Base-by-base conservation (phyloP, 2,113 vertebrate species). In the Hirundichthys speculiger region DNA sequence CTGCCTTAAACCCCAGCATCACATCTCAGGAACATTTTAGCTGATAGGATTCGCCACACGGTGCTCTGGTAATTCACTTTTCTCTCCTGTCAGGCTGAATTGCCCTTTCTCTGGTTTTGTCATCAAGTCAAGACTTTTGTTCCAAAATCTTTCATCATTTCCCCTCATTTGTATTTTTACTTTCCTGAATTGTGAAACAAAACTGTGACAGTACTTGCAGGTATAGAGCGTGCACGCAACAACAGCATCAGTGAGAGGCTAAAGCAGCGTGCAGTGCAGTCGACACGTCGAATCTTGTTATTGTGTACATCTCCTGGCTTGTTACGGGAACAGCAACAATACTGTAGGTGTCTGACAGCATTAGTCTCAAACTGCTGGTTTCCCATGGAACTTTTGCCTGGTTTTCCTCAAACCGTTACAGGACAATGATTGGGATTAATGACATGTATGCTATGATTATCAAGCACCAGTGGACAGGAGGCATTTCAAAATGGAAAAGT, bases 351-450 rank as follows among this genome's bases (percentile, higher is more conserved):
- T 83, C 80, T 64, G 47, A 24, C 34, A 40, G 42, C 66, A 69
- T 81, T 78, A 80, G 60, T 43, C 13, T 80, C 80, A 69, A 20
- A 14, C 64, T 48, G 64, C 56, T 42, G 75, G 54, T 47, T 64
- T 50, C 34, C 41, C 40, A 4, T 24, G 3, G 18, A 39, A 25
- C 42, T 13, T 68, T 77, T 62, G 77, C 7, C 66, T 14, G 50
- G 21, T 55, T 60, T 61, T 64, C 65, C 43, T 66, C 30, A 52
- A 64, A 45, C 40, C 14, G 54, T 53, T 52, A 45, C 46, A 45
- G 43, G 34, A 75, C 64, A 73, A 66, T 51, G 63, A 45, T 30
- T 2, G 22, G 42, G 47, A 38, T 51, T 58, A 73, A 82, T 68
- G 77, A 62, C 53, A 40, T 2, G 12, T 15, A 46, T 49, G 59